phyloP scores from a whole-genome alignment of 2,888 invertebrate genomes.

The Hoplodrina blanda region DNA sequence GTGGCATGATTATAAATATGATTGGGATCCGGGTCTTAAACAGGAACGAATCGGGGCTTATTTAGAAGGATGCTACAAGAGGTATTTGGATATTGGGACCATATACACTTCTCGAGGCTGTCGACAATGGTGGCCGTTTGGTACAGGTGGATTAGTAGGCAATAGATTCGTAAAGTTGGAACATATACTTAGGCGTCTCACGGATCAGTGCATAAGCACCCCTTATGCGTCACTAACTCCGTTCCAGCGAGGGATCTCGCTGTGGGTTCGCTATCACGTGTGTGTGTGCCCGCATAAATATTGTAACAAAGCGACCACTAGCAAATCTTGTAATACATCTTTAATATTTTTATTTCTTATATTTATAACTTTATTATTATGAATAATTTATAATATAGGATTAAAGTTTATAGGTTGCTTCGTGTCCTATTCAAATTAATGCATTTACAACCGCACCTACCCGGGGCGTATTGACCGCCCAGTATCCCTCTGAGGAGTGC shows the following conservation, averaged over 20 bases:
- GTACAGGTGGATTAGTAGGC: background rate
- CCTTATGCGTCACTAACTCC: conserved; percentile 26
- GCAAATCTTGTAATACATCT: too few relatives aligned
- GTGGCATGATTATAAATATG: background rate
- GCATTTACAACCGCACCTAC: too few relatives aligned
- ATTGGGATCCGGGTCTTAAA: rapidly evolving
- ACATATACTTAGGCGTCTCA: background rate
- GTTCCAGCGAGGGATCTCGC: conserved; percentile 23
- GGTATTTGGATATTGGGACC: conserved; percentile 29
- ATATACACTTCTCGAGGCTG: conserved; percentile 34
- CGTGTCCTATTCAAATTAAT: too few relatives aligned
- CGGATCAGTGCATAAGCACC: conserved; percentile 27
- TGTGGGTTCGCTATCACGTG: conserved; percentile 33
- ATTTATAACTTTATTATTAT: too few relatives aligned
- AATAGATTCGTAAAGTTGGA: conserved; percentile 14
- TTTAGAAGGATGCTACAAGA: conserved; percentile 27
- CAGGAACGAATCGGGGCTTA: rapidly evolving
- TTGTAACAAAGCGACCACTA: conserved; percentile 20
- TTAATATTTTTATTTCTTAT: too few relatives aligned
- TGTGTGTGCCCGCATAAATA: conserved; percentile 23
- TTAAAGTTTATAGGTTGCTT: too few relatives aligned
- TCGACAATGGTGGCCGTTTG: background rate
- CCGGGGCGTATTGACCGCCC: too few relatives aligned
- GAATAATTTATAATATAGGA: too few relatives aligned
- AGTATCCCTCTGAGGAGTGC: too few relatives aligned